These are phyloP conservation scores for Catocala nupta DNA, from an alignment of 2,888 invertebrate genomes.

Conservation along the genomic window DNA sequence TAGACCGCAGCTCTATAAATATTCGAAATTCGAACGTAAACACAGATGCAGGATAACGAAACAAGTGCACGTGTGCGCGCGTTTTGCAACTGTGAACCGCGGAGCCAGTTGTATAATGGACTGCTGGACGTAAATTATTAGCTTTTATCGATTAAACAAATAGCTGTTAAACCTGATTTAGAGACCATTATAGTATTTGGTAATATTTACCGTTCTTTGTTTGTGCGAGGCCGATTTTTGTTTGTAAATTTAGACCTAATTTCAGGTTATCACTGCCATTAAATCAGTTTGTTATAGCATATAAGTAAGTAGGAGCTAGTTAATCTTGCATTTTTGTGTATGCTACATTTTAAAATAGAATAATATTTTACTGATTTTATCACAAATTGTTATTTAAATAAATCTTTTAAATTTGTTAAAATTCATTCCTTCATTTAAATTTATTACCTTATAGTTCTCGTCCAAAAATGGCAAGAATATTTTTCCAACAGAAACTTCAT, in stretches of 20 bases:
- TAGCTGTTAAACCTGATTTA: constrained; percentile 36
- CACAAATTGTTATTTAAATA: no score
- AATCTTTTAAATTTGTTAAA: no score
- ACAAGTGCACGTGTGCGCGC: constrained; percentile 49
- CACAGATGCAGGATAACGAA: constrained; percentile 32
- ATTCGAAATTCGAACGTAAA: constrained; percentile 29
- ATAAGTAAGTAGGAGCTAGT: neutral
- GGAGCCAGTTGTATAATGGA: constrained; percentile 26
- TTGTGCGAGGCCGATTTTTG: constrained; percentile 10
- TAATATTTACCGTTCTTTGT: constrained; percentile 25
- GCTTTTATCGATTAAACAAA: constrained; percentile 44
- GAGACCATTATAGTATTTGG: constrained; percentile 12
- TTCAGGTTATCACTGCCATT: constrained; percentile 5
- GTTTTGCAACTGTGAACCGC: constrained; percentile 36
- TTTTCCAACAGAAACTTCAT: no score
- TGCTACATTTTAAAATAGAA: no score
- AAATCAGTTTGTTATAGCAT: neutral
- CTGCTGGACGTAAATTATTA: constrained; percentile 33
- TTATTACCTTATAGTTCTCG: no score
- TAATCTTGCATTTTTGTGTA: no score
- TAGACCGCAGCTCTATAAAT: constrained; percentile 5
- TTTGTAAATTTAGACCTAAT: constrained; percentile 15
- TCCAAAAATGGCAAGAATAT: no score
- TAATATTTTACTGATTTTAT: no score
- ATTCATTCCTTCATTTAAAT: no score